Base-by-base conservation (phyloP, 2,113 vertebrate genomes). In the Ophthalmolycus amberensis region DNA sequence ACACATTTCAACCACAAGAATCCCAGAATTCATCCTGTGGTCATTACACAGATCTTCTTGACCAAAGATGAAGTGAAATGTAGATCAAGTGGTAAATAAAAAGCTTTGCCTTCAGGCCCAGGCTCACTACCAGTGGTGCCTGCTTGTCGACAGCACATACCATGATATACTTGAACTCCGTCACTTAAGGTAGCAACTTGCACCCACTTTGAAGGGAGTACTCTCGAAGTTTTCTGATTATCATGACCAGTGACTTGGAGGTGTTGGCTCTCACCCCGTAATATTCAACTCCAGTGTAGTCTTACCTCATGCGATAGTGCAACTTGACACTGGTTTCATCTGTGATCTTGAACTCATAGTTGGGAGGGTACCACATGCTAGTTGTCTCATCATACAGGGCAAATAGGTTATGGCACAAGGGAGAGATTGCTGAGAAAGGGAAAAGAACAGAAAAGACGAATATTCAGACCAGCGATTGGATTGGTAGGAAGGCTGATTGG, bases 291-390 rank as follows among this genome's bases (percentile, higher is more conserved):
- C n/a, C 7, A 62, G 29, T 40, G 52, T 22, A 52, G 71, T 48
- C 92, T 86, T 93, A 99, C 98, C 98, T 98, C 96, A 99, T 98
- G 20, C 98, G 97, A 80, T 98, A 99, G 75, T 97, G 95, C 64
- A 99, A 91, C 80, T 94, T 96, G 77, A 96, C 88, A 8, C 93
- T 94, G 7, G 94, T 96, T 80, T 96, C 96, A 1, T 97, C 95
- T 0, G 97, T 96, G 12, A 99, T 87, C 14, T 96, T 96, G 90
- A 99, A 97, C 77, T 95, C 79, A 48, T 93, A 94, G 92, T 97
- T 99, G 2, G 98, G 98, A 0, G 98, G 95, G 44, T 96, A 97
- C 98, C 98, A 99, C 15, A 96, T 93, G 29, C 72, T 90, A 44
- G 83, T 94, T 50, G 62, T 92, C 88, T 99, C 97, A 11, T 98